phyloP scores from a whole-genome alignment of 37 sponge, comb jelly and placozoan species.

The Geodia barretti region DNA sequence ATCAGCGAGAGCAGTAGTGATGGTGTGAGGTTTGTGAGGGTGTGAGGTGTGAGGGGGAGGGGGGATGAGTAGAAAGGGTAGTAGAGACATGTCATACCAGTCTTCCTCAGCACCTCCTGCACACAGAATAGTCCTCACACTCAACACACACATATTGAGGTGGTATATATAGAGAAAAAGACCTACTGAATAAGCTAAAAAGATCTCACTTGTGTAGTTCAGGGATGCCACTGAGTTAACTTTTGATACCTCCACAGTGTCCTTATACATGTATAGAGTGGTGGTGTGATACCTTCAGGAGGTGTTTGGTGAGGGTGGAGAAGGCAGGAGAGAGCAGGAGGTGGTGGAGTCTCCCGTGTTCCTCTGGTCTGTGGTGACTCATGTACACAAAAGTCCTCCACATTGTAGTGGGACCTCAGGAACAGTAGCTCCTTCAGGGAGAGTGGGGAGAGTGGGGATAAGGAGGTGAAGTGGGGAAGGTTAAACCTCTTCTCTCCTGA shows the following conservation, averaged over 20 bases:
- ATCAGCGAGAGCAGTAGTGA: constrained; percentile 54
- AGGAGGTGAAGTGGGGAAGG: neutral
- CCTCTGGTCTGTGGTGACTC: constrained; percentile 76
- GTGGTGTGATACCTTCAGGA: constrained; percentile 78
- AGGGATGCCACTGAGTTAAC: neutral
- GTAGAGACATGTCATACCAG: constrained; percentile 78
- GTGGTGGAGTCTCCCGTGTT: constrained; percentile 89
- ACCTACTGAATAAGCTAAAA: too few relatives aligned
- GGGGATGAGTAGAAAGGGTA: constrained; percentile 58
- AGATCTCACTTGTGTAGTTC: too few relatives aligned
- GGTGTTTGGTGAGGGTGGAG: constrained; percentile 78
- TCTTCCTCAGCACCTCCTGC: constrained; percentile 75
- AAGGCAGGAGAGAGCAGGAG: constrained; percentile 87
- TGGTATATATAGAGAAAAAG: too few relatives aligned
- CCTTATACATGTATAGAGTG: too few relatives aligned
- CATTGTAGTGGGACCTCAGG: constrained; percentile 89
- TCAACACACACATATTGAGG: neutral
- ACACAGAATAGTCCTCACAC: neutral
- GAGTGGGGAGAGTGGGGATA: neutral
- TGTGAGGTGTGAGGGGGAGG: neutral
- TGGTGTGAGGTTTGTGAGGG: constrained; percentile 46
- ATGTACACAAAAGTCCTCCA: constrained; percentile 96
- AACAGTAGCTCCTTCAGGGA: constrained; percentile 73
- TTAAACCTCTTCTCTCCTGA: constrained; percentile 61
- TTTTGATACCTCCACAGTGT: neutral